phyloP scores from a whole-genome alignment of 1,140 invertebrate species.

The Solenopsis fugax region DNA sequence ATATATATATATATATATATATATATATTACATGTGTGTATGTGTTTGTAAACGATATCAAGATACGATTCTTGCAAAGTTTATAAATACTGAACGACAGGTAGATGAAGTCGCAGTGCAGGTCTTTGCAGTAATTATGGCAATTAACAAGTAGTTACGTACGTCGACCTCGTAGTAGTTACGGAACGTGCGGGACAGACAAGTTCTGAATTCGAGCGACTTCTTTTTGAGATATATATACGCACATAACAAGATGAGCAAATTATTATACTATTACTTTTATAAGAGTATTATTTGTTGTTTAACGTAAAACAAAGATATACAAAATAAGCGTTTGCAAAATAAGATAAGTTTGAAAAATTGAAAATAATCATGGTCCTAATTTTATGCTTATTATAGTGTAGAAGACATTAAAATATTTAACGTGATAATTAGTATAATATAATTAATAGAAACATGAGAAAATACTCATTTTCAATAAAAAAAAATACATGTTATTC shows the following conservation, averaged over 20 bases:
- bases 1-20: too few relatives aligned
- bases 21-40: too few relatives aligned
- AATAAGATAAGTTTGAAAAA: neutral
- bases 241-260: neutral
- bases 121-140: neutral
- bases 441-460: neutral
- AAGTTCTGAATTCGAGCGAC: neutral
- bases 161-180: slow-evolving; percentile 19
- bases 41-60: neutral
- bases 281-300: too few relatives aligned
- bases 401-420: neutral
- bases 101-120: slow-evolving; percentile 11
- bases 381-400: neutral
- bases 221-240: neutral
- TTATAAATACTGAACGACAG: slow-evolving; percentile 13
- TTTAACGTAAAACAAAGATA: slow-evolving; percentile 1
- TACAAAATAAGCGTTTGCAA: neutral
- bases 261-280: neutral
- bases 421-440: neutral
- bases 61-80: neutral
- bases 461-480: neutral
- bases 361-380: neutral
- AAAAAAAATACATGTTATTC: neutral
- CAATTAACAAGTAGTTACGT: slow-evolving; percentile 14
- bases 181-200: neutral